These are phyloP conservation scores for Fistularia commersonii DNA, from an alignment of 2,797 vertebrate species.

Conservation along the genomic window DNA sequence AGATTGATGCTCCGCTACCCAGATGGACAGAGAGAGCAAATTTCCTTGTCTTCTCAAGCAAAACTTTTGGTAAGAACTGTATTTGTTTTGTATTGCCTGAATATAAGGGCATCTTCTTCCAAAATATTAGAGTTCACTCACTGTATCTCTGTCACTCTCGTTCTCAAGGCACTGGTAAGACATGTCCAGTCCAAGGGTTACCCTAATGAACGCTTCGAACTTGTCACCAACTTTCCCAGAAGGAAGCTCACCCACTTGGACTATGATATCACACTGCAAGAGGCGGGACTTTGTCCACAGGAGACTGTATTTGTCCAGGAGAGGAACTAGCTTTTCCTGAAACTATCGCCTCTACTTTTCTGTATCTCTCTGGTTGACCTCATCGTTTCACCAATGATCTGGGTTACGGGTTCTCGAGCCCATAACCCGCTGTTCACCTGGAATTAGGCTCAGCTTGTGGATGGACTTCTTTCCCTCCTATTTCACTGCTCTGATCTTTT, in stretches of 20 bases:
- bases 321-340: slow-evolving; percentile 89
- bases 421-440: slow-evolving; percentile 41
- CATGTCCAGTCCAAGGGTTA: slow-evolving; percentile 97
- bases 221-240: slow-evolving; percentile 98
- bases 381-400: slow-evolving; percentile 51
- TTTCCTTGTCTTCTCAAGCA: slow-evolving; percentile 92
- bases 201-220: slow-evolving; percentile 97
- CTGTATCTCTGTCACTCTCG: no score
- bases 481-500: slow-evolving; percentile 45
- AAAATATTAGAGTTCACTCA: background rate
- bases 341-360: slow-evolving; percentile 51
- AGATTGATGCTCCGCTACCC: slow-evolving; percentile 97
- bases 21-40: slow-evolving; percentile 96
- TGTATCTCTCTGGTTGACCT: slow-evolving; percentile 58
- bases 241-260: slow-evolving; percentile 98
- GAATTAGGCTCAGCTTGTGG: slow-evolving; percentile 46
- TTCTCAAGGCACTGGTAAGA: slow-evolving; percentile 87
- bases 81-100: no score
- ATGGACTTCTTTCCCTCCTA: slow-evolving; percentile 47
- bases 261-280: slow-evolving; percentile 98
- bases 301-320: slow-evolving; percentile 99
- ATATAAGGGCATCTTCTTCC: no score
- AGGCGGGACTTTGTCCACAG: slow-evolving; percentile 98
- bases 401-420: slow-evolving; percentile 43
- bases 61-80: slow-evolving; percentile 86